Evolutionary conservation across 1,140 invertebrate species (phyloP), one percentile per base, ranked within the genome.

Genomic region (Magallana gigas): DNA sequence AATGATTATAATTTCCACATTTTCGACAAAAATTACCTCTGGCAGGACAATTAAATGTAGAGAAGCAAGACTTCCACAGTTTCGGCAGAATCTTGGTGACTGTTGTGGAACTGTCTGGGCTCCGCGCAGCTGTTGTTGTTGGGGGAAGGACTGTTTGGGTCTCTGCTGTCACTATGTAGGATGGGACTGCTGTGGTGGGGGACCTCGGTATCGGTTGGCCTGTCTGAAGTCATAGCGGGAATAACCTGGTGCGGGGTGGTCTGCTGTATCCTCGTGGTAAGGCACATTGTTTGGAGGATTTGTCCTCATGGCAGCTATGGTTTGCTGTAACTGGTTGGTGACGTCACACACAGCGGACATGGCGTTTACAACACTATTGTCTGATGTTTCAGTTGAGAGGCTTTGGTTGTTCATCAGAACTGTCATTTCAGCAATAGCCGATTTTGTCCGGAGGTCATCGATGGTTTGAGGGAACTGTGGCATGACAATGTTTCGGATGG

Each of bases 41-140:
- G 82, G 82, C 82, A 58, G 82, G 82, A 83, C 82, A 58, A 56
- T 57, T 83, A 56, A 23, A 83, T 57, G 57, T 57, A 83, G 48
- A 57, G 11, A 58, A 57, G 81, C 85, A 86, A 57, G 57, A 81
- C 85, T 57, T 82, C 85, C 85, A 62, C 85, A 86, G 18, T 57
- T 23, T 0, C 18, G 6, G 58, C 85, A 86, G 14, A 8, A 12
- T 64, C 60, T 64, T 14, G 11, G 59, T 23, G 11, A 60, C 9
- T 84, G 83, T 16, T 16, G 16, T 1, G 16, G 57, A 57, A 0
- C 7, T 14, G 14, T 2, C 8, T 57, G n/a, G 48, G 11, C 62
- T 11, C 57, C 81, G 48, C 5, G 23, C 16, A 12, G 5, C 16
- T 8, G 57, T 16, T 48, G 8, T 48, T 59, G 57, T 62, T 16